Percentiles rank a stretch among this genome's conserved stretches.
phyloP scores from a whole-genome alignment of 92 coral and sea anemone genomes.

The Bergia puertoricense region DNA sequence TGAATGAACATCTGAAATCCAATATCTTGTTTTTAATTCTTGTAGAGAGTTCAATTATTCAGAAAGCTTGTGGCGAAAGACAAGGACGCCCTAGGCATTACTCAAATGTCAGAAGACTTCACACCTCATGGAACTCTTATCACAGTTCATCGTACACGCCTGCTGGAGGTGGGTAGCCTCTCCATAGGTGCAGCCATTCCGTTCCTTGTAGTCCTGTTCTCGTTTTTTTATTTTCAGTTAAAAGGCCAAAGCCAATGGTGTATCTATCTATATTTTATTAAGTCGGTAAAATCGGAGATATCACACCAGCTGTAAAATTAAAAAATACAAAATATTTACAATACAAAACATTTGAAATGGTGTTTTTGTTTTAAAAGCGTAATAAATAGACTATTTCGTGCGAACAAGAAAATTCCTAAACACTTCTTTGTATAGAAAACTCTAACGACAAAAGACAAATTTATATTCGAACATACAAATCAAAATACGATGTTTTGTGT shows the following conservation, averaged over 20 bases:
- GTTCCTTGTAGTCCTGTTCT: not conserved
- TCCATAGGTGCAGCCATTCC: not conserved
- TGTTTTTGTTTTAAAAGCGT: too few relatives aligned
- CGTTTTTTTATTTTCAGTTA: not conserved
- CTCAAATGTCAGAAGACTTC: slow-evolving; percentile 79
- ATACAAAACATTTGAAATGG: too few relatives aligned
- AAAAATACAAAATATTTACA: too few relatives aligned
- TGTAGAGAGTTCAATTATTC: slow-evolving; percentile 90
- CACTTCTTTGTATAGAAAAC: too few relatives aligned
- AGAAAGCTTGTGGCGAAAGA: slow-evolving; percentile 86
- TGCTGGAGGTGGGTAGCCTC: slow-evolving; percentile 78
- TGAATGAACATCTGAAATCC: not conserved
- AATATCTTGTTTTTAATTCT: not conserved
- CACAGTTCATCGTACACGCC: slow-evolving; percentile 77
- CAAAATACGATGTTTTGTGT: too few relatives aligned
- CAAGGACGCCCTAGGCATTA: slow-evolving; percentile 87
- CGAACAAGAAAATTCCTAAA: not conserved
- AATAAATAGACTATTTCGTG: not conserved
- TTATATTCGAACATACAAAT: too few relatives aligned
- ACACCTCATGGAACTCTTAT: slow-evolving; percentile 91
- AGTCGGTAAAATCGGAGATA: too few relatives aligned
- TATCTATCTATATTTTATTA: too few relatives aligned
- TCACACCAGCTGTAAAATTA: too few relatives aligned
- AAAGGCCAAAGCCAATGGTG: not conserved
- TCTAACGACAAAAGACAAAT: too few relatives aligned